Percentiles rank a stretch among this genome's conserved stretches.
These are phyloP conservation scores for Ctena decussata DNA, from an alignment of 2,888 invertebrate species.

Conservation along the genomic window DNA sequence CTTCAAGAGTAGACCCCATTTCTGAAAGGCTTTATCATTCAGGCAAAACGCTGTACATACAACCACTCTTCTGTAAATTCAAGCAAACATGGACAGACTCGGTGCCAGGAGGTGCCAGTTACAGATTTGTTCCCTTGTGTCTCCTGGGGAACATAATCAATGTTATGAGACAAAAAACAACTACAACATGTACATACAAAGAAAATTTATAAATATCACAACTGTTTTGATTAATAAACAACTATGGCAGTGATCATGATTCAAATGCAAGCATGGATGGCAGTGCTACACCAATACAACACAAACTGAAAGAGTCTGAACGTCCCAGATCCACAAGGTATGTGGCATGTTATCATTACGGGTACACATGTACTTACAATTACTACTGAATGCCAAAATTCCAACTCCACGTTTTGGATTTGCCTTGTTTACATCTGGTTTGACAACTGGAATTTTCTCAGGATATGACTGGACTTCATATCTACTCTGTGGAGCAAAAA, in stretches of 20 bases:
- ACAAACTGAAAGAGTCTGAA: constrained; percentile 81
- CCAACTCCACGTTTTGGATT: constrained; percentile 86
- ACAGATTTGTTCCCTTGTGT: no score
- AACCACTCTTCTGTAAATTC: no score
- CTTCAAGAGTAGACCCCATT: no score
- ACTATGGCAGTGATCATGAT: constrained; percentile 86
- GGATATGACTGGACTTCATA: constrained; percentile 80
- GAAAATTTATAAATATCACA: constrained; percentile 85
- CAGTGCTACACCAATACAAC: constrained; percentile 86
- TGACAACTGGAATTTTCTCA: constrained; percentile 81
- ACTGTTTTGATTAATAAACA: constrained; percentile 87
- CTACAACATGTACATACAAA: constrained; percentile 87
- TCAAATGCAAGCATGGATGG: constrained; percentile 85
- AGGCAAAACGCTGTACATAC: no score
- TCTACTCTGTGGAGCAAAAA: constrained; percentile 83
- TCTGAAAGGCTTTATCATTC: no score
- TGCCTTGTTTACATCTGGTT: constrained; percentile 85
- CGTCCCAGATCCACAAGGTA: constrained; percentile 87
- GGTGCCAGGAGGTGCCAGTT: no score
- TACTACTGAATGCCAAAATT: constrained; percentile 82
- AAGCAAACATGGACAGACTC: no score
- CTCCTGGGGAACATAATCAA: no score
- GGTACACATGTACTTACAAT: constrained; percentile 85
- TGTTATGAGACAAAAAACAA: no score
- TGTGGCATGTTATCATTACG: constrained; percentile 87